Percentiles rank a stretch among this genome's conserved stretches.
Evolutionary conservation across 1,140 invertebrate species (phyloP).

Genomic region (Drosophila sulfurigaster): DNA sequence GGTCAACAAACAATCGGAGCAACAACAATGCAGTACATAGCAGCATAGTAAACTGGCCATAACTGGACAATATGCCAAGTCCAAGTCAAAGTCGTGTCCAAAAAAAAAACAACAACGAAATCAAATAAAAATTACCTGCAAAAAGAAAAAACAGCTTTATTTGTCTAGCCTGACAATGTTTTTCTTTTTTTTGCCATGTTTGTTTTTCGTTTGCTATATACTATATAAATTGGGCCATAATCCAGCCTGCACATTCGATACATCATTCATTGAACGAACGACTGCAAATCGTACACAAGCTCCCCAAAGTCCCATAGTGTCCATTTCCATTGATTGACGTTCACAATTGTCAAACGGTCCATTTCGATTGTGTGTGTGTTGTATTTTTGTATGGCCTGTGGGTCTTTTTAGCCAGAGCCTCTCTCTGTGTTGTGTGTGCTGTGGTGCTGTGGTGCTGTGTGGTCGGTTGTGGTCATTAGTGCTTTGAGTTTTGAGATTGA

Average conservation of each 20-base stretch:
- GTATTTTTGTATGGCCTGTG: not conserved
- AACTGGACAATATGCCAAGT: conserved; percentile 46
- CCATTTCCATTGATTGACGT: conserved; percentile 37
- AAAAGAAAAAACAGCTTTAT: conserved; percentile 35
- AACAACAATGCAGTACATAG: conserved; percentile 20
- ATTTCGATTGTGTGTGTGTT: conserved; percentile 4
- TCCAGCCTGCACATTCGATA: conserved; percentile 27
- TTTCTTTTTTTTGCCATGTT: conserved; percentile 31
- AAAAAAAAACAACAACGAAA: conserved; percentile 19
- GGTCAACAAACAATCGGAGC: conserved; percentile 15
- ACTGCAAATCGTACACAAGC: not conserved
- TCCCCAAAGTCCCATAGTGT: not conserved
- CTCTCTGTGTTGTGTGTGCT: not conserved
- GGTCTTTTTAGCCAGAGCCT: not conserved
- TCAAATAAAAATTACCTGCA: conserved; percentile 8
- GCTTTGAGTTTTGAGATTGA: not conserved
- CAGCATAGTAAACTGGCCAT: conserved; percentile 3
- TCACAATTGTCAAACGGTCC: conserved; percentile 33
- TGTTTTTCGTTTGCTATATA: not conserved
- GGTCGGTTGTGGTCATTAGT: conserved; percentile 15
- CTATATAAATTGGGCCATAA: conserved; percentile 34
- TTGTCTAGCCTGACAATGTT: conserved; percentile 16
- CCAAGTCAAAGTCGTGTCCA: conserved; percentile 39
- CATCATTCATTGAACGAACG: conserved; percentile 30
- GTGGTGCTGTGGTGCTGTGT: conserved; percentile 5